Conservation (phyloP, 1,140 invertebrate genomes). For the Brachionus manjavacas region DNA sequence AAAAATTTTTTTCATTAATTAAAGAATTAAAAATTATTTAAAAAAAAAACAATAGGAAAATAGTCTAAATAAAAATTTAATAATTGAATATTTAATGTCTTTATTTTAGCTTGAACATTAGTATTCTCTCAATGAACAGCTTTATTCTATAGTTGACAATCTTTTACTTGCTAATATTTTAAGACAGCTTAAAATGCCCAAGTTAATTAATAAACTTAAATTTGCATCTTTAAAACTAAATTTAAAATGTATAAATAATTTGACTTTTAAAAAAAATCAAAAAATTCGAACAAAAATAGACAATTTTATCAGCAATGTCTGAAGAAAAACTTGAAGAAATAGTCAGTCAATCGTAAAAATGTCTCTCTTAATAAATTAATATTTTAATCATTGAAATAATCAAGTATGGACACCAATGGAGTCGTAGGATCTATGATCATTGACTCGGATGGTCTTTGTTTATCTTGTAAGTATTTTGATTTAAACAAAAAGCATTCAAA, state of each 20-base stretch:
- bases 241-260: neutral
- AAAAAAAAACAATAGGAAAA: no score
- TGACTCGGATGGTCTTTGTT: conserved; percentile 22
- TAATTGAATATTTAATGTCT: no score
- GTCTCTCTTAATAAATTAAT: no score
- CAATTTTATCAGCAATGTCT: neutral
- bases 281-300: neutral
- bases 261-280: neutral
- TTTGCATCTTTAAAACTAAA: neutral
- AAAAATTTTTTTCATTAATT: no score
- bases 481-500: conserved; percentile 12
- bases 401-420: conserved; percentile 8
- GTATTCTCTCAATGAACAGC: no score
- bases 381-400: neutral
- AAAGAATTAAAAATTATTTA: no score
- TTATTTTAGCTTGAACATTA: no score
- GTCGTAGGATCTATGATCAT: conserved; percentile 35
- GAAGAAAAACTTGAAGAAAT: conserved; percentile 34
- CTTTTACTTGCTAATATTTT: neutral
- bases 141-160: no score
- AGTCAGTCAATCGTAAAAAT: neutral
- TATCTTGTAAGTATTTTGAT: conserved; percentile 23
- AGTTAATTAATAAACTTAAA: neutral
- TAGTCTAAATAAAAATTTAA: no score
- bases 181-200: neutral